Conservation (phyloP, 30 jellyfish, hydroid and myxozoan species). For the Aurelia coerulea region DNA sequence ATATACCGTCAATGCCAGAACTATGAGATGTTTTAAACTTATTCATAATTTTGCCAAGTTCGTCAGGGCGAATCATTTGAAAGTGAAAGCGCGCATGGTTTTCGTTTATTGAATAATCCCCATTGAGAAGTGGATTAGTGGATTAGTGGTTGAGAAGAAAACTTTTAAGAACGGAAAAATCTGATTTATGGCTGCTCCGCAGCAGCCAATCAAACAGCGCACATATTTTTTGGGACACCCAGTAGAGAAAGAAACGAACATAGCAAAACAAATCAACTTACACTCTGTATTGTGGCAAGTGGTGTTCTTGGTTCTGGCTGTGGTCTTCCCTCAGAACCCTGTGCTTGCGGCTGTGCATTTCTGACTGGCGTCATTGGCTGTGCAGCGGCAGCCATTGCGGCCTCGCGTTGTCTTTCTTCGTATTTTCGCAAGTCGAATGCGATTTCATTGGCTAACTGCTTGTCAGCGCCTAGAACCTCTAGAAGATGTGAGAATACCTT, state of each 20-base stretch:
- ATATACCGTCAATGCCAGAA: no score
- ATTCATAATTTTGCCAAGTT: no score
- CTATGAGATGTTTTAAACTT: no score
- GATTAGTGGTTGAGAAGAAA: no score
- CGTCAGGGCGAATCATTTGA: no score
- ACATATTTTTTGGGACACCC: no score
- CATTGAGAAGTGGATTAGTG: no score
- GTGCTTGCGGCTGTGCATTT: slow-evolving; percentile 6
- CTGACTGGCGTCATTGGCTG: slow-evolving; percentile 30
- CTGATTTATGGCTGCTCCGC: no score
- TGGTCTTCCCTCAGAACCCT: neutral
- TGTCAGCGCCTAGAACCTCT: slow-evolving; percentile 41
- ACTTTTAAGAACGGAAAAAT: no score
- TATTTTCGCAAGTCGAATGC: slow-evolving; percentile 27
- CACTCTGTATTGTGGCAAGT: slow-evolving; percentile 5
- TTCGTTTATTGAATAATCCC: no score
- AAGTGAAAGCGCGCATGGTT: no score
- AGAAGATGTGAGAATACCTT: neutral
- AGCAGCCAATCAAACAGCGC: no score
- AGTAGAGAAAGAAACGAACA: neutral
- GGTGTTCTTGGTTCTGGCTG: slow-evolving; percentile 1
- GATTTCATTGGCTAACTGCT: slow-evolving; percentile 43
- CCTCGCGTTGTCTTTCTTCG: slow-evolving; percentile 37
- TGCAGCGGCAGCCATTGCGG: neutral
- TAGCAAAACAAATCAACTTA: neutral